Conservation (phyloP, 53 echinoderm and acorn worm genomes). For the Apostichopus leukothele region DNA sequence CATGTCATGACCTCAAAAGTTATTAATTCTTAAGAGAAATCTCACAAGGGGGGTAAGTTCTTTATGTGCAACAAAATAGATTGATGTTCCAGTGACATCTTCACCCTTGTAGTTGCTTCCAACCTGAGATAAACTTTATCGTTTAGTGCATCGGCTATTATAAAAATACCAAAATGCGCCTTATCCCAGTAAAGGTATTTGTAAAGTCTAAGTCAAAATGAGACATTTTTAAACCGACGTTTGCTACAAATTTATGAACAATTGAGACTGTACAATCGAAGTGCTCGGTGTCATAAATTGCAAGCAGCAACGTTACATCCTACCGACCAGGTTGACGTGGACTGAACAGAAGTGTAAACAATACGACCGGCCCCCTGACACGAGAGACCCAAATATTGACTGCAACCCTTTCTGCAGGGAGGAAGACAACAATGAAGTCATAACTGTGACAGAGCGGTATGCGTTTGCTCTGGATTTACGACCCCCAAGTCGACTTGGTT, state of each 20-base stretch:
- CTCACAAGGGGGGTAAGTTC: constrained; percentile 19
- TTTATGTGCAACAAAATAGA: constrained; percentile 27
- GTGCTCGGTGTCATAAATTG: constrained; percentile 34
- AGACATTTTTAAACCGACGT: constrained; percentile 31
- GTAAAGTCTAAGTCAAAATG: constrained; percentile 5
- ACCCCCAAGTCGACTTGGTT: constrained; percentile 35
- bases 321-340: constrained; percentile 29
- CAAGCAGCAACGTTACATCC: neutral
- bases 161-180: constrained; percentile 2
- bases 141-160: constrained; percentile 45
- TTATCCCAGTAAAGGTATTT: constrained; percentile 18
- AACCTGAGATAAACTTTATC: constrained; percentile 45
- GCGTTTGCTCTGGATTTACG: constrained; percentile 36
- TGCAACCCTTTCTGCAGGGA: constrained; percentile 24
- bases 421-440: constrained; percentile 35
- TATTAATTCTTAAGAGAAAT: constrained; percentile 28
- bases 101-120: neutral
- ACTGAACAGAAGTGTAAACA: constrained; percentile 39
- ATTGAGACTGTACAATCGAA: constrained; percentile 41
- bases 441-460: constrained; percentile 49
- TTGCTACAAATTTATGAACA: constrained; percentile 43
- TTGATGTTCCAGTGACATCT: constrained; percentile 44
- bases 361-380: neutral
- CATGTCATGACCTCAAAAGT: constrained; percentile 25
- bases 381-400: constrained; percentile 36